These are phyloP conservation scores for Intellagama lesueurii DNA, from an alignment of 2,797 vertebrate species.

Conservation along the genomic window DNA sequence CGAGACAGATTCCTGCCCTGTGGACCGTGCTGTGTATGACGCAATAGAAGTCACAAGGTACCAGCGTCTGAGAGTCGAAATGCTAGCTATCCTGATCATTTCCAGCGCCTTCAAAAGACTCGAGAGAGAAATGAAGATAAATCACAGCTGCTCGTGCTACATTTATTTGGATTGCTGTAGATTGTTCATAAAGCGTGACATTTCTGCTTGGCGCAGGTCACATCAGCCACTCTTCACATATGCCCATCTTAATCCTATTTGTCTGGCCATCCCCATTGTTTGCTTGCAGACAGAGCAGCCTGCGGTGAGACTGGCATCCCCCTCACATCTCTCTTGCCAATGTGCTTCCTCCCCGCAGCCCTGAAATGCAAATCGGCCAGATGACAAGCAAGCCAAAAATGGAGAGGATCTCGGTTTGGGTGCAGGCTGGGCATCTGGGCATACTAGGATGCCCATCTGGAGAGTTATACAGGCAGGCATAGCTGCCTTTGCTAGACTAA, in stretches of 20 bases:
- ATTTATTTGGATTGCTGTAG: background rate
- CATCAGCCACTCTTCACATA: background rate
- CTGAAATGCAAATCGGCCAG: slow-evolving; percentile 1
- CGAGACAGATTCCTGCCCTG: too few relatives aligned
- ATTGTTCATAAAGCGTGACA: background rate
- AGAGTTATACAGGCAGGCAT: background rate
- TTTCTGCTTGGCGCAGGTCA: background rate
- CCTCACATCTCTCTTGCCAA: background rate
- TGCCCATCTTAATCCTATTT: slow-evolving; percentile 3
- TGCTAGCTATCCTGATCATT: too few relatives aligned
- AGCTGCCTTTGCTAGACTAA: background rate
- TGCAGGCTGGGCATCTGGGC: too few relatives aligned
- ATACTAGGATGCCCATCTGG: background rate
- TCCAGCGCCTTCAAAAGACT: background rate
- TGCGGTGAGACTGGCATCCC: background rate
- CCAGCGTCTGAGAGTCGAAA: too few relatives aligned
- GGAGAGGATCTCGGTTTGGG: background rate
- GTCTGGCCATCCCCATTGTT: slow-evolving; percentile 20
- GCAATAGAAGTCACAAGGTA: too few relatives aligned
- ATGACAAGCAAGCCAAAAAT: background rate
- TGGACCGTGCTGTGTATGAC: too few relatives aligned
- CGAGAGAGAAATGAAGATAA: background rate
- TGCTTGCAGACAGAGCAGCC: slow-evolving; percentile 7
- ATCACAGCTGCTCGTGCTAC: background rate
- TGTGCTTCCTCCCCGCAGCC: background rate